These are phyloP conservation scores for Rhyacophila brunnea DNA, from an alignment of 1,140 invertebrate species.

Conservation along the genomic window DNA sequence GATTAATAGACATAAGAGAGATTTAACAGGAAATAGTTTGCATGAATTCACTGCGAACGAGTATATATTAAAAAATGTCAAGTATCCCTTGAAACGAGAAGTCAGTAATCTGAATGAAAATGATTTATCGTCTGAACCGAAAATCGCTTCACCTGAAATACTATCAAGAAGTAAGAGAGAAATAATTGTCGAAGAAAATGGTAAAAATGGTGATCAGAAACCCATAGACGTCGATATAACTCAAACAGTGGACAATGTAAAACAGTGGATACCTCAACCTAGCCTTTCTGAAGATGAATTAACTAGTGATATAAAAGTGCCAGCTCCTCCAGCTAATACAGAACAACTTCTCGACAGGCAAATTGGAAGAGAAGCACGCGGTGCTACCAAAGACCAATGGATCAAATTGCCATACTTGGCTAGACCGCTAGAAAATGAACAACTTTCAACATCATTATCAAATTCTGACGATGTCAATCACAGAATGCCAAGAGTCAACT, in stretches of 20 bases:
- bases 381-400: conserved; percentile 48
- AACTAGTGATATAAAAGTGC: conserved; percentile 43
- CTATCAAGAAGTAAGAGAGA: conserved; percentile 37
- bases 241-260: conserved; percentile 15
- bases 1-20: neutral
- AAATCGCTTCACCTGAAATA: too few relatives aligned
- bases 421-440: conserved; percentile 40
- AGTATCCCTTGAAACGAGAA: too few relatives aligned
- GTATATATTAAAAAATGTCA: too few relatives aligned
- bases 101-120: too few relatives aligned
- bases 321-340: conserved; percentile 42
- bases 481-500: conserved; percentile 52
- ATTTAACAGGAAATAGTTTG: too few relatives aligned
- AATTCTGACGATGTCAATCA: conserved; percentile 50
- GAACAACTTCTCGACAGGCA: conserved; percentile 49
- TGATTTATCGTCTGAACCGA: too few relatives aligned
- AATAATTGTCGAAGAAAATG: conserved; percentile 48
- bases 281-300: conserved; percentile 37
- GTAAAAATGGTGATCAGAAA: conserved; percentile 42
- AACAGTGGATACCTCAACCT: conserved; percentile 47
- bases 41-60: too few relatives aligned
- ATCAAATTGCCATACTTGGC: conserved; percentile 49
- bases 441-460: conserved; percentile 46
- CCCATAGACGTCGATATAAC: too few relatives aligned
- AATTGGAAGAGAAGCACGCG: conserved; percentile 47